Evolutionary conservation across 2,113 vertebrate genomes (phyloP).

Genomic region (Zosterops borbonicus): DNA sequence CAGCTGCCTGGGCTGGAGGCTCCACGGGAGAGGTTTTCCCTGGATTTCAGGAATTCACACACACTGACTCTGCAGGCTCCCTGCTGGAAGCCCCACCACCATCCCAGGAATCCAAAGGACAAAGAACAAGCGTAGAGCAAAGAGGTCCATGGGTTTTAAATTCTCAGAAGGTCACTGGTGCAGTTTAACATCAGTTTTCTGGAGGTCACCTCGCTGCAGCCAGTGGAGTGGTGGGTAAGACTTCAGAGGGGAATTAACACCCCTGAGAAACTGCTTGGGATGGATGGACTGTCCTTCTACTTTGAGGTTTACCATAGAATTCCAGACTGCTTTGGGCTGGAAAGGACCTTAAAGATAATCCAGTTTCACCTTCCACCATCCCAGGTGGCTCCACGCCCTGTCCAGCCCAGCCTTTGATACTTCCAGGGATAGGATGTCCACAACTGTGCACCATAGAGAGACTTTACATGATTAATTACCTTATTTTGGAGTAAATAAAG

Average conservation of each 20-base stretch:
- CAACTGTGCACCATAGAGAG: accelerated
- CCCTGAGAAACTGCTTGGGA: background rate
- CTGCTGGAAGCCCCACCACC: background rate
- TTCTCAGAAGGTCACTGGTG: background rate
- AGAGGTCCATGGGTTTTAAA: background rate
- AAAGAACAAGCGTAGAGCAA: background rate
- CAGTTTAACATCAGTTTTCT: background rate
- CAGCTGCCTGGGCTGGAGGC: background rate
- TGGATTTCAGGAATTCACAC: background rate
- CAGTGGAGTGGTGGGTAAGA: background rate
- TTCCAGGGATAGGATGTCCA: background rate
- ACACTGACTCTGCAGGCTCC: accelerated
- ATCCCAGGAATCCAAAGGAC: background rate
- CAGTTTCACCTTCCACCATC: background rate
- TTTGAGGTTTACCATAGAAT: background rate
- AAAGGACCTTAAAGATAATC: background rate
- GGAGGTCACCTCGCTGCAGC: background rate
- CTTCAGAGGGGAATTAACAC: background rate
- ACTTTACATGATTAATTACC: background rate
- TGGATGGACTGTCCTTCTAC: background rate
- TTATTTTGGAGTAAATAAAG: background rate
- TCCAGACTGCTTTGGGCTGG: background rate
- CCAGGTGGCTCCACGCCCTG: background rate
- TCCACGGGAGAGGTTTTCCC: background rate
- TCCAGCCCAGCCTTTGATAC: background rate